These are phyloP conservation scores for Teleogryllus occipitalis DNA, from an alignment of 1,140 invertebrate genomes.

Conservation along the genomic window DNA sequence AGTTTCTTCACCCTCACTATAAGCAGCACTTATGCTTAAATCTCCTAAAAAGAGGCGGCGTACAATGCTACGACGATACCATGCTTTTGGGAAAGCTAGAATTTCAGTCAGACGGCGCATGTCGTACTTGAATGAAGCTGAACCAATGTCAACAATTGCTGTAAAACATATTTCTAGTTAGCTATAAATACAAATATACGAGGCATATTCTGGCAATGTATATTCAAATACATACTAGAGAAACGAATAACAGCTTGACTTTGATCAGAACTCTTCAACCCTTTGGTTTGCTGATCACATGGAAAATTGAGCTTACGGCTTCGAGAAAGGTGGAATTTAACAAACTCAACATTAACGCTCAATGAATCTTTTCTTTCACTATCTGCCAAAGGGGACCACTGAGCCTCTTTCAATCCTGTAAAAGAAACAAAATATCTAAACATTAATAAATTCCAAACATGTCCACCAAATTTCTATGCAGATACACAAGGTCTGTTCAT, in stretches of 20 bases:
- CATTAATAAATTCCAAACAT: background rate
- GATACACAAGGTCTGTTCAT: background rate
- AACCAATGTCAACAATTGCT: conserved; percentile 92
- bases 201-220: background rate
- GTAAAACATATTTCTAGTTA: background rate
- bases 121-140: conserved; percentile 98
- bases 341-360: conserved; percentile 93
- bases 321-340: conserved; percentile 89
- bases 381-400: conserved; percentile 79
- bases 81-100: conserved; percentile 94
- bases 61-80: conserved; percentile 91
- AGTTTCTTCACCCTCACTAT: conserved; percentile 41
- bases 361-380: conserved; percentile 90
- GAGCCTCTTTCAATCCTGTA: conserved; percentile 57
- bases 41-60: conserved; percentile 89
- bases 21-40: conserved; percentile 48
- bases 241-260: conserved; percentile 78
- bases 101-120: conserved; percentile 97
- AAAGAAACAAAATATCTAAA: background rate
- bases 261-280: conserved; percentile 45
- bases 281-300: conserved; percentile 38
- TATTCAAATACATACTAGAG: conserved; percentile 59
- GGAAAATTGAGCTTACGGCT: conserved; percentile 76
- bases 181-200: background rate
- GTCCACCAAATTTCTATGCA: background rate